Evolutionary conservation across 1,140 invertebrate genomes (phyloP), one percentile per base, ranked within the genome.

Genomic region (Patella vulgata): DNA sequence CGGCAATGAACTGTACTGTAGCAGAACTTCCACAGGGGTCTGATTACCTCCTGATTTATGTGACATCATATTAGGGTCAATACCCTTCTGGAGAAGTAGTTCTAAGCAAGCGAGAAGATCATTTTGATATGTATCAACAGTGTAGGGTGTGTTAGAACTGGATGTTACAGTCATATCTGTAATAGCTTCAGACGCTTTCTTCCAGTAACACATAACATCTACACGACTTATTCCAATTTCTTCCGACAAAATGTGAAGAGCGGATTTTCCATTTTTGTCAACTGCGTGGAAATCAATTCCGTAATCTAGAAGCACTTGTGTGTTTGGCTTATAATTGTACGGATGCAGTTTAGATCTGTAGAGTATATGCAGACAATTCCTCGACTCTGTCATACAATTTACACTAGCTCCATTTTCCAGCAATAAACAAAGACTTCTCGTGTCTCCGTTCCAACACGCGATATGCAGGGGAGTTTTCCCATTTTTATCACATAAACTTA

Each of bases 391-490:
- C 8, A 39, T 14, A 25, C 31, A 30, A 40, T 51, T 59, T 12
- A 42, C 23, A 27, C 39, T 27, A n/a, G 58, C 58, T 11, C 58
- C 58, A 51, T 27, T n/a, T 51, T 52, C 36, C 23, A 59, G 33
- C 11, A 59, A 28, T 1, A 39, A 27, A 3, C 30, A 5, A 42
- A 59, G 39, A 19, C 46, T 51, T 36, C 50, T 36, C 12, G 58
- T 59, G 21, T 59, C 47, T 8, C 58, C 58, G 42, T 59, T 59
- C 46, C 46, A 59, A 27, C 27, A 46, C 8, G 58, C 58, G 12
- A 48, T 40, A 39, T 59, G 58, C 21, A 59, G 33, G 0, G 58
- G 58, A 0, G 58, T 59, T 52, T 59, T 59, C 3, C 58, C 58
- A 19, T 48, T 51, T 21, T 40, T 51, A 28, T 59, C 58, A 51